These are phyloP conservation scores for Miniopterus natalensis DNA, from an alignment of 2,113 vertebrate genomes.

Conservation along the genomic window DNA sequence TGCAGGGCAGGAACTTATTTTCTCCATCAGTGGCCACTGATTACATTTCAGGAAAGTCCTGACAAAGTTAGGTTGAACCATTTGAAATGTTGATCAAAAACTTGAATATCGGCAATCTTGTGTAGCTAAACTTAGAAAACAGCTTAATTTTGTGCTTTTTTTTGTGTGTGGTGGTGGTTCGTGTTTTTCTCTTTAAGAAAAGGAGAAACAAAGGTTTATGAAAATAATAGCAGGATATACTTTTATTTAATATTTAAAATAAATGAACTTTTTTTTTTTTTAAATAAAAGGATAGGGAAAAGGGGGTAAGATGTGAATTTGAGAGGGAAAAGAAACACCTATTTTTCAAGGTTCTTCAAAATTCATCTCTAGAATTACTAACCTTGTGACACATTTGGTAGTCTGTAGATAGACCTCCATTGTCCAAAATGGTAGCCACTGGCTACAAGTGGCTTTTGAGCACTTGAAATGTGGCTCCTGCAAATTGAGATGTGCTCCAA, in stretches of 20 bases:
- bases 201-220: neutral
- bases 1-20: neutral
- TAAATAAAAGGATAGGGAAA: neutral
- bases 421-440: neutral
- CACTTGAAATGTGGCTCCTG: neutral
- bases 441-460: neutral
- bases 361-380: neutral
- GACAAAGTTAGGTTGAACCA: neutral
- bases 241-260: conserved; percentile 35
- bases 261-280: neutral
- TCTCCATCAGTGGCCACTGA: too few relatives aligned
- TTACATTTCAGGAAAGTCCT: neutral
- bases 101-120: neutral
- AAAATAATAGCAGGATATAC: neutral
- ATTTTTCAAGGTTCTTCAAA: neutral
- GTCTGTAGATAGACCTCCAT: accelerated
- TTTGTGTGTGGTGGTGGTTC: neutral
- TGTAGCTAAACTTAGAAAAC: neutral
- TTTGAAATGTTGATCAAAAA: neutral
- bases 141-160: neutral
- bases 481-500: neutral
- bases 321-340: neutral
- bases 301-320: neutral
- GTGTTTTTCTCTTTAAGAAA: neutral
- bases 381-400: neutral